Conservation (phyloP, 2,113 vertebrate genomes). For the Holacanthus passer region DNA sequence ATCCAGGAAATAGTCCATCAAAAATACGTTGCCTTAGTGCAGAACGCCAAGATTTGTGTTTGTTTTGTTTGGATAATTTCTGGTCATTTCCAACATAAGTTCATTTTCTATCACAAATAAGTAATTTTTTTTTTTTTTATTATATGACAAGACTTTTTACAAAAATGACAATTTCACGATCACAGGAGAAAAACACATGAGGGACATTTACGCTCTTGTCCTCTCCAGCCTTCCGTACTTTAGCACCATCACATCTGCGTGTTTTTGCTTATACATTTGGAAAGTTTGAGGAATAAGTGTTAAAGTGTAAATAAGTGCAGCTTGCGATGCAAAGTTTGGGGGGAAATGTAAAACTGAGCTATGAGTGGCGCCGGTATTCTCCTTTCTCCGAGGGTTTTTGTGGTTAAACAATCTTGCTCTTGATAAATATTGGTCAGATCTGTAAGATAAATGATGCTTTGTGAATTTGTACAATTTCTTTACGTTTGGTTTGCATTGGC, state of each 20-base stretch:
- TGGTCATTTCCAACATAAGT: not conserved
- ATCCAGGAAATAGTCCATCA: slow-evolving; percentile 12
- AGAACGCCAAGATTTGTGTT: no score
- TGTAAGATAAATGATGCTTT: slow-evolving; percentile 90
- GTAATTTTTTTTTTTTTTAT: not conserved
- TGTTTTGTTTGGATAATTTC: no score
- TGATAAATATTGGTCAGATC: slow-evolving; percentile 89
- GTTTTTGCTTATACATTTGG: not conserved
- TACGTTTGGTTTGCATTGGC: slow-evolving; percentile 75
- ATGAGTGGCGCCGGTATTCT: slow-evolving; percentile 61
- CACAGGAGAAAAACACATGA: not conserved
- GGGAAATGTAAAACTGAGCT: not conserved
- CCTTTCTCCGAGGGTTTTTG: slow-evolving; percentile 66
- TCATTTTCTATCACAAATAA: not conserved
- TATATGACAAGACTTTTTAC: not conserved
- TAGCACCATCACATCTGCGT: not conserved
- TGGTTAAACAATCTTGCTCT: slow-evolving; percentile 88
- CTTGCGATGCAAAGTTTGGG: not conserved
- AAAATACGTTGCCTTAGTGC: not conserved
- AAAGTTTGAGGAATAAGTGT: not conserved
- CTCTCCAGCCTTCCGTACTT: not conserved
- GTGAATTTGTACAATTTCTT: slow-evolving; percentile 93
- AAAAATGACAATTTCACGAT: not conserved
- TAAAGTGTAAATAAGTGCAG: not conserved
- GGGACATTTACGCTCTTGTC: not conserved